These are phyloP conservation scores for Drosophila fungiperda DNA, from an alignment of 2,888 invertebrate genomes.

Conservation along the genomic window DNA sequence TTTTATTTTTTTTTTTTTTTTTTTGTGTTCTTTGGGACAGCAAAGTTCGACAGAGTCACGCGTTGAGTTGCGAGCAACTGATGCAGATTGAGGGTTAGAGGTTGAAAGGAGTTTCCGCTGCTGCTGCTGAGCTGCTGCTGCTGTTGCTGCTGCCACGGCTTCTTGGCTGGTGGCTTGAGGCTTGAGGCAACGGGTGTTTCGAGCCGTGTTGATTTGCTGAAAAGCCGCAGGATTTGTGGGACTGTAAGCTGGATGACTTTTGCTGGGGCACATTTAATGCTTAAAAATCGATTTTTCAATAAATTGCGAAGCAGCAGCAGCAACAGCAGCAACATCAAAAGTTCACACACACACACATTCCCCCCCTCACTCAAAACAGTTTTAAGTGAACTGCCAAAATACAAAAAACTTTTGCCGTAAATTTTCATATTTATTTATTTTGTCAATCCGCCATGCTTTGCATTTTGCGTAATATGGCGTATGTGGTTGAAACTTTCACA, in stretches of 20 bases:
- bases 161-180: neutral
- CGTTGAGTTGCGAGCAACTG: slow-evolving; percentile 58
- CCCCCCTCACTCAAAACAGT: slow-evolving; percentile 40
- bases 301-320: slow-evolving; percentile 58
- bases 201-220: slow-evolving; percentile 77
- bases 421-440: slow-evolving; percentile 82
- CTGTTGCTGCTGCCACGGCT: neutral
- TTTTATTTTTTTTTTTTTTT: slow-evolving; percentile 15
- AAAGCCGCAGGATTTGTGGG: slow-evolving; percentile 77
- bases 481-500: slow-evolving; percentile 63
- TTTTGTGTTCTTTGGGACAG: slow-evolving; percentile 40
- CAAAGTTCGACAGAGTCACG: slow-evolving; percentile 76
- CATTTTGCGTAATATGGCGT: slow-evolving; percentile 65
- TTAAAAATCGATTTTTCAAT: slow-evolving; percentile 78
- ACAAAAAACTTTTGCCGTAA: slow-evolving; percentile 73
- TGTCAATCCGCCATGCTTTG: slow-evolving; percentile 76
- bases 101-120: slow-evolving; percentile 7
- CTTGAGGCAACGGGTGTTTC: slow-evolving; percentile 47
- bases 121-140: slow-evolving; percentile 1
- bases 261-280: slow-evolving; percentile 66
- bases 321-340: slow-evolving; percentile 40
- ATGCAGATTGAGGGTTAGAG: slow-evolving; percentile 23
- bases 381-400: slow-evolving; percentile 71
- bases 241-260: slow-evolving; percentile 65
- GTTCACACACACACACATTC: slow-evolving; percentile 40